Base-by-base conservation (phyloP, 2,113 vertebrate species). In the Cyanoramphus novaezelandiae region DNA sequence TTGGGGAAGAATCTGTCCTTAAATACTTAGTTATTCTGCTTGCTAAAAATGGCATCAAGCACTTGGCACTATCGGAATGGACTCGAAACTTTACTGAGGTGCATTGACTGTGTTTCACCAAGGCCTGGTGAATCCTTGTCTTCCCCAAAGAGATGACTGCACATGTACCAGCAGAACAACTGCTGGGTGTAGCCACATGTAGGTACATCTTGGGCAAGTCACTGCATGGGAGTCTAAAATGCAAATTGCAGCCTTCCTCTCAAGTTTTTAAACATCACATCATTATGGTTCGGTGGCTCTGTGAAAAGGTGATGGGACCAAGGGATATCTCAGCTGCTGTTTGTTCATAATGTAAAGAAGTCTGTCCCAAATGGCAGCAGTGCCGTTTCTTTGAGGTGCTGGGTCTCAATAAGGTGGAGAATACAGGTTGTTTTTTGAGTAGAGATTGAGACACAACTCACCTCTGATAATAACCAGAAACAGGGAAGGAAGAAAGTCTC, bases 11-110 rank as follows among this genome's bases (percentile, higher is more conserved):
- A 85, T 82, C 69, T 83, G 72, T 49, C 79, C 90, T 85, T 91
- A 97, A 96, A 97, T 93, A 95, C 82, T 87, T 72, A 13, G 50
- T 92, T 95, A 91, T 95, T 95, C 79, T 13, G 6, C 41, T 81
- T 91, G 75, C 94, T 96, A 93, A 95, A 97, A 95, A 85, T 37
- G 68, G 63, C 59, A 67, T 50, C 43, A n/a, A 88, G 77, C 47
- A 79, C 77, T 89, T 53, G 75, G 37, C 85, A n/a, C 63, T 74
- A 72, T 69, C 18, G 20, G 59, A 68, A 72, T 19, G 35, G 49
- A 35, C 49, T 91, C 0, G 0, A 71, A 95, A 79, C 79, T 92
- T 82, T 17, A 33, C 46, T 82, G 90, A 43, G 57, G 25, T n/a
- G 11, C 57, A 41, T 4, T 69, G 49, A 57, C 39, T 82, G n/a